Evolutionary conservation across 2,113 vertebrate species (phyloP).

Genomic region (Danionella cerebrum): DNA sequence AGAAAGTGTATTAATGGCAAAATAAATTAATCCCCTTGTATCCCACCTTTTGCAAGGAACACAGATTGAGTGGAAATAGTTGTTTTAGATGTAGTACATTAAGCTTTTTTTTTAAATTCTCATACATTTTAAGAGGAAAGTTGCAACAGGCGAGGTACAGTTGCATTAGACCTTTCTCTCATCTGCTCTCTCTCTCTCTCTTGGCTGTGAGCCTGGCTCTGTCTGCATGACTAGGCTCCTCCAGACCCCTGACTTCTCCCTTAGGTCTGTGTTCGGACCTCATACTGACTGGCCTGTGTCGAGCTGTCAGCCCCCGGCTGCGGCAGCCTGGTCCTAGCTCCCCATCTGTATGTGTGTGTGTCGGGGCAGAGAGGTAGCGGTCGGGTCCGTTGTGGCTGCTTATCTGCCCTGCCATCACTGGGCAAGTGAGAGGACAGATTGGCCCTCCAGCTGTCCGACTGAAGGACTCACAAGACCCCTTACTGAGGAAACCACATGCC

Average conservation of each 20-base stretch:
- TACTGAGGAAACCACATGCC: slow-evolving; percentile 68
- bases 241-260: slow-evolving; percentile 21
- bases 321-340: slow-evolving; percentile 51
- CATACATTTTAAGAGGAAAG: background rate
- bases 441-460: slow-evolving; percentile 70
- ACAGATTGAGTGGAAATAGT: too few relatives aligned
- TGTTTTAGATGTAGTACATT: too few relatives aligned
- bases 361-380: slow-evolving; percentile 58
- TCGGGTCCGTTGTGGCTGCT: slow-evolving; percentile 36
- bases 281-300: slow-evolving; percentile 49
- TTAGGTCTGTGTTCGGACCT: slow-evolving; percentile 24
- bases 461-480: slow-evolving; percentile 56
- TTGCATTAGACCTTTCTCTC: background rate
- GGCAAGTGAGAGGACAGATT: slow-evolving; percentile 61
- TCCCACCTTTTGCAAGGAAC: too few relatives aligned
- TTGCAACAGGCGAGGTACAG: background rate
- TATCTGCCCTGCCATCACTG: slow-evolving; percentile 36
- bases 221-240: slow-evolving; percentile 26
- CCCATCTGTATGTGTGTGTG: slow-evolving; percentile 36
- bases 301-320: slow-evolving; percentile 67
- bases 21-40: too few relatives aligned
- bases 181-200: background rate
- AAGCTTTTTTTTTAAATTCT: too few relatives aligned
- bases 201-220: slow-evolving; percentile 52
- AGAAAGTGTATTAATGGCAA: too few relatives aligned